Percentiles rank a stretch among this genome's conserved stretches.
These are phyloP conservation scores for Eutolmus rufibarbis DNA, from an alignment of 2,888 invertebrate species.

Conservation along the genomic window DNA sequence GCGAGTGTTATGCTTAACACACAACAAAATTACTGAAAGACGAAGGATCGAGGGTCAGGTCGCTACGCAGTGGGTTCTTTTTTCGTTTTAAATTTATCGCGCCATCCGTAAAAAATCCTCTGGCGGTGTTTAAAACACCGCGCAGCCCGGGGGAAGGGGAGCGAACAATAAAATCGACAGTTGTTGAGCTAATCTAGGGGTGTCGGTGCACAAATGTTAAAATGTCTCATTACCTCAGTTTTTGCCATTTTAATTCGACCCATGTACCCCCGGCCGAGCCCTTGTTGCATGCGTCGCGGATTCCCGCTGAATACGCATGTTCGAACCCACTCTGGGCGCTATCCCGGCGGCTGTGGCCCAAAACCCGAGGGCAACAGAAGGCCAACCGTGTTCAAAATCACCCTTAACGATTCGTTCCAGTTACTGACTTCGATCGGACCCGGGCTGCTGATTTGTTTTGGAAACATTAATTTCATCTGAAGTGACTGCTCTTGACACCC, in stretches of 20 bases:
- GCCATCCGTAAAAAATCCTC: conserved; percentile 13
- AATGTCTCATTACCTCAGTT: conserved; percentile 43
- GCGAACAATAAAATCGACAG: conserved; percentile 43
- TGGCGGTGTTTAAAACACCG: neutral
- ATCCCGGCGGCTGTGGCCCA: neutral
- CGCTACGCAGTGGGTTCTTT: neutral
- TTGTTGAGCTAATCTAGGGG: conserved; percentile 48
- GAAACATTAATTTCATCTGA: conserved; percentile 39
- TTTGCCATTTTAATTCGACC: conserved; percentile 15
- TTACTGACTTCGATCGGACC: conserved; percentile 3
- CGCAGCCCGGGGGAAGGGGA: neutral
- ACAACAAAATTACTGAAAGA: conserved; percentile 39
- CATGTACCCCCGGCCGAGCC: neutral
- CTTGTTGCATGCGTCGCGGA: conserved; percentile 33
- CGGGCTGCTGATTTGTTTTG: conserved; percentile 35
- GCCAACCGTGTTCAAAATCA: neutral
- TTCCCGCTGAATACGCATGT: conserved; percentile 30
- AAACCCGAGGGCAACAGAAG: conserved; percentile 13
- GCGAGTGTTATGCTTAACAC: conserved; percentile 40
- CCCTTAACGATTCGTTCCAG: conserved; percentile 26
- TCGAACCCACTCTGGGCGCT: neutral
- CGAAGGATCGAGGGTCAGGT: conserved; percentile 39
- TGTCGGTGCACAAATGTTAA: conserved; percentile 48
- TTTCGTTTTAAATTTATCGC: neutral
- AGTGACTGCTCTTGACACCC: conserved; percentile 39